Percentiles rank a stretch among this genome's conserved stretches.
Evolutionary conservation across 2,888 invertebrate genomes (phyloP).

Genomic region (Chouioia cunea): DNA sequence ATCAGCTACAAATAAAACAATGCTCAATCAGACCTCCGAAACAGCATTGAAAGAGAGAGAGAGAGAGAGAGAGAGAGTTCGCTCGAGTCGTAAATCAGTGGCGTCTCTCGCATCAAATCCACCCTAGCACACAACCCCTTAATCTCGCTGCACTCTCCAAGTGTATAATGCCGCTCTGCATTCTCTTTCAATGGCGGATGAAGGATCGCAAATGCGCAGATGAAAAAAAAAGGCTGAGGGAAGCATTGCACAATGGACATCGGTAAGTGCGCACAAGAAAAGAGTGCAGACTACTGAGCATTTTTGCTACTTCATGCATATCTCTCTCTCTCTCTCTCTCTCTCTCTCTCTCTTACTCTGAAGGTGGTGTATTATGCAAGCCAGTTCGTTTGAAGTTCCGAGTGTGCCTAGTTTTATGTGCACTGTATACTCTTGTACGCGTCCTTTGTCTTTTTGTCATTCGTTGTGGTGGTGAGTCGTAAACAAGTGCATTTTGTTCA

Average conservation of each 20-base stretch:
- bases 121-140: neutral
- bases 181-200: conserved; percentile 18
- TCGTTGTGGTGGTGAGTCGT: neutral
- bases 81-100: too few relatives aligned
- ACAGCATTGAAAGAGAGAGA: too few relatives aligned
- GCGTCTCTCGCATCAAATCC: too few relatives aligned
- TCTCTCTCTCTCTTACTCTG: too few relatives aligned
- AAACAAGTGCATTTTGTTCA: conserved; percentile 28
- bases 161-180: neutral
- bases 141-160: neutral
- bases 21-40: too few relatives aligned
- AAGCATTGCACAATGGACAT: conserved; percentile 38
- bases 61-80: too few relatives aligned
- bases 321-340: too few relatives aligned
- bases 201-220: conserved; percentile 21
- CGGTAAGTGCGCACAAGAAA: conserved; percentile 45
- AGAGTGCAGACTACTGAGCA: conserved; percentile 40
- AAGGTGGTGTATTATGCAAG: conserved; percentile 62
- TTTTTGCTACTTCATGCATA: too few relatives aligned
- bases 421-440: too few relatives aligned
- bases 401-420: too few relatives aligned
- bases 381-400: conserved; percentile 61
- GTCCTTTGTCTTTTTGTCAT: too few relatives aligned
- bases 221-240: neutral
- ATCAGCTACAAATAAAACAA: too few relatives aligned